Base-by-base conservation (phyloP, 2,888 invertebrate species). In the Scaptomyza polygonia region DNA sequence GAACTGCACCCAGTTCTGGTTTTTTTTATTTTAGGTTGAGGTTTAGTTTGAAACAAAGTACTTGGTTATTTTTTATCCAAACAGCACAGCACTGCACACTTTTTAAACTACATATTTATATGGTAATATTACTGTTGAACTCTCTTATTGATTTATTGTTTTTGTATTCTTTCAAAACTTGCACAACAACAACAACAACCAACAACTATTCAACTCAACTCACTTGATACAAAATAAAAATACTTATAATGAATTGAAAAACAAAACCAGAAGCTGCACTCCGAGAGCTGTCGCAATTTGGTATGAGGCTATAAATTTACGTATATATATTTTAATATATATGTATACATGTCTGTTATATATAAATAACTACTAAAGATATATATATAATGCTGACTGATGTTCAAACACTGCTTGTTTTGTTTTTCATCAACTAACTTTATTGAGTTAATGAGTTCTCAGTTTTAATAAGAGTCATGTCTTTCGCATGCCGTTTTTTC, bases 271-370 rank as follows among this genome's bases (percentile, higher is more conserved):
- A 91, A 89, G 89, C 84, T 89, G 90, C 90, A 91, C 90, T 90
- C 90, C 88, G 92, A 92, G 88, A 92, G 92, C 86, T 92, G 92
- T 90, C 91, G 91, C 89, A 92, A 91, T 89, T 90, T 92, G 92
- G 92, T 92, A 92, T 90, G 90, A 88, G 89, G 86, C 82, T 82
- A 70, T 45, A 58, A 54, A 67, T 55, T 70, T 55, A 30, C 48
- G 32, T 55, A 29, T 54, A 45, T 40, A 57, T 29, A 47, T 55
- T 45, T 36, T n/a, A n/a, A 43, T 62, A 62, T 72, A 72, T 27
- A 39, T 16, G 16, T 32, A 48, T 39, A 44, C 56, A 18, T 47
- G 36, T 36, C 7, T 34, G 55, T 7, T 56, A 70, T 66, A 69
- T 71, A 75, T 82, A 66, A 5, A 25, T 25, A 25, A 25, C 1